Conservation (phyloP, 2,888 invertebrate genomes). For the Parnassius apollo region DNA sequence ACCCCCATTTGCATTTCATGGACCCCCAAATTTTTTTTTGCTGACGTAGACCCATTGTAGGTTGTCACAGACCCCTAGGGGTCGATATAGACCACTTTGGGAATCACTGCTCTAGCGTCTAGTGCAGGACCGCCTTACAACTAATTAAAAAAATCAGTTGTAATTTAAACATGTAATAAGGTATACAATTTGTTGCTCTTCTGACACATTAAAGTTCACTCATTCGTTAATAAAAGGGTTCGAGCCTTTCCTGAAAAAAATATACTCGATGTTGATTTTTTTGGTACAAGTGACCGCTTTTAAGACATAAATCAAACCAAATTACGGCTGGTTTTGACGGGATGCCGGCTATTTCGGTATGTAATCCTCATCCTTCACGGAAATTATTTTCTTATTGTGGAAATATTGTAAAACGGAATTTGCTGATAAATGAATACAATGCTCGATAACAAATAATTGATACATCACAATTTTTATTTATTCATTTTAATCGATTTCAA, state of each 20-base stretch:
- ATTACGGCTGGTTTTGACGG: constrained; percentile 15
- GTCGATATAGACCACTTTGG: too few species aligned
- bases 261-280: constrained; percentile 11
- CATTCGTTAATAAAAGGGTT: constrained; percentile 19
- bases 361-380: background rate
- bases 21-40: too few species aligned
- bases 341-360: constrained; percentile 8
- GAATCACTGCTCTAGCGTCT: too few species aligned
- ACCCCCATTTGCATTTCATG: too few species aligned
- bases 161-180: background rate
- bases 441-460: too few species aligned
- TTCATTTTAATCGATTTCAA: too few species aligned
- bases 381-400: background rate
- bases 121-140: too few species aligned
- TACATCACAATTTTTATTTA: too few species aligned
- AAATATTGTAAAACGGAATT: background rate
- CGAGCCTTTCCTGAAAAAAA: constrained; percentile 4
- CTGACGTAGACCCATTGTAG: too few species aligned
- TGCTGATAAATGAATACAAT: too few species aligned
- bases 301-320: constrained; percentile 21
- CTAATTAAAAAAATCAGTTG: too few species aligned
- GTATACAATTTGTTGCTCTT: background rate
- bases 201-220: constrained; percentile 8
- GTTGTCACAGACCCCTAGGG: too few species aligned
- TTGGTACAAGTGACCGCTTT: constrained; percentile 15